Conservation (phyloP, 2,888 invertebrate genomes). For the Calliphora vomitoria region DNA sequence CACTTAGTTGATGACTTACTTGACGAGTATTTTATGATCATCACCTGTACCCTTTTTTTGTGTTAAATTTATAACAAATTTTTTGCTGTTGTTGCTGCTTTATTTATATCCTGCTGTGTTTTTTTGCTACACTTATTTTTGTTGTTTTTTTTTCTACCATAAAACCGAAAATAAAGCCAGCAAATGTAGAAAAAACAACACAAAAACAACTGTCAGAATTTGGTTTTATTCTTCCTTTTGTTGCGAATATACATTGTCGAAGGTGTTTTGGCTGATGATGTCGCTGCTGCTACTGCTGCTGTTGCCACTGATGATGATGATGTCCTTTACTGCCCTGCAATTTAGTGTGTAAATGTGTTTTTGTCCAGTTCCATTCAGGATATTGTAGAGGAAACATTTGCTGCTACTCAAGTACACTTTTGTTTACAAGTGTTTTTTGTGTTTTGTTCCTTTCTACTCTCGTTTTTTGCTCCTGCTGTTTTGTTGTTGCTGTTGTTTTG, state of each 20-base stretch:
- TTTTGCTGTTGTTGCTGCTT: constrained; percentile 22
- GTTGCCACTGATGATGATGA: not conserved
- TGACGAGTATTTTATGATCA: constrained; percentile 67
- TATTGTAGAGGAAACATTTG: constrained; percentile 71
- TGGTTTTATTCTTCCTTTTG: not conserved
- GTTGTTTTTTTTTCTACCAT: constrained; percentile 38
- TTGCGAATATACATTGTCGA: constrained; percentile 54
- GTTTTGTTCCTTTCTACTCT: constrained; percentile 32
- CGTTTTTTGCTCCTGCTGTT: constrained; percentile 10
- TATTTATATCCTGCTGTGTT: constrained; percentile 56
- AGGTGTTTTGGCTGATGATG: constrained; percentile 56
- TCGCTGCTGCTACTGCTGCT: not conserved
- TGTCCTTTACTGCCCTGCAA: constrained; percentile 67
- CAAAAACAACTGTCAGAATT: constrained; percentile 44
- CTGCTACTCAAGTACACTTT: constrained; percentile 72
- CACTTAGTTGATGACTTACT: constrained; percentile 67
- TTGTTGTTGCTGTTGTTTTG: constrained; percentile 21
- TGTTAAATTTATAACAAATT: constrained; percentile 26
- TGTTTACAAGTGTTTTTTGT: constrained; percentile 71
- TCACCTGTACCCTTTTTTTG: constrained; percentile 62
- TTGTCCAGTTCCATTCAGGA: constrained; percentile 57
- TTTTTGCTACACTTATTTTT: not conserved
- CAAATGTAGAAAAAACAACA: constrained; percentile 28
- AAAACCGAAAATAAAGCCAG: constrained; percentile 61
- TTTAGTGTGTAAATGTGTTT: constrained; percentile 68